These are phyloP conservation scores for Amiota communis DNA, from an alignment of 2,888 invertebrate species.

Conservation along the genomic window DNA sequence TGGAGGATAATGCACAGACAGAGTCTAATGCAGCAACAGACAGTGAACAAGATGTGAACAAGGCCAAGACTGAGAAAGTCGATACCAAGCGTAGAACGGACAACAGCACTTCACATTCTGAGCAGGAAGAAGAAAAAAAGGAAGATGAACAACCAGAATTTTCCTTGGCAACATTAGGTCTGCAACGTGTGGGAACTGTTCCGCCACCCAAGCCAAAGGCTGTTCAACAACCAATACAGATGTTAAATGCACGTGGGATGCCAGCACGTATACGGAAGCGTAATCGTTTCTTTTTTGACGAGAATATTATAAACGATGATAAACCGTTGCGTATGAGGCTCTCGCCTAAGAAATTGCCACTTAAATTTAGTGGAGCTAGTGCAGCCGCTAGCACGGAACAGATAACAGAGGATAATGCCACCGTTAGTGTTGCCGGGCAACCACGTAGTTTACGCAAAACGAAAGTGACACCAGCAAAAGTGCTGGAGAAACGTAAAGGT, in stretches of 20 bases:
- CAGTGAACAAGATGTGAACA: constrained; percentile 28
- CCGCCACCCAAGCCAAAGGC: constrained; percentile 80
- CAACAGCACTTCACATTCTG: constrained; percentile 33
- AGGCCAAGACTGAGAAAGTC: constrained; percentile 27
- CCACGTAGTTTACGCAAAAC: background rate
- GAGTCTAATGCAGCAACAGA: constrained; percentile 21
- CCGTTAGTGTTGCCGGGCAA: background rate
- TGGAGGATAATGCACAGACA: background rate
- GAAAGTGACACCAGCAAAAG: constrained; percentile 73
- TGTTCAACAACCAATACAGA: constrained; percentile 82
- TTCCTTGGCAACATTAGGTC: constrained; percentile 85
- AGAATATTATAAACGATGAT: constrained; percentile 87
- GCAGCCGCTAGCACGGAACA: constrained; percentile 74
- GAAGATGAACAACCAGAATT: constrained; percentile 82
- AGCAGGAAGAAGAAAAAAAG: constrained; percentile 74
- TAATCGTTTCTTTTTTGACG: constrained; percentile 91
- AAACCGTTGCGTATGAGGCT: constrained; percentile 79
- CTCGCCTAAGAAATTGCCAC: constrained; percentile 73
- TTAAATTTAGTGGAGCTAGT: constrained; percentile 64
- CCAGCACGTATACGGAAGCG: constrained; percentile 92
- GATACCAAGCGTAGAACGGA: background rate
- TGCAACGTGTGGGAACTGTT: constrained; percentile 86
- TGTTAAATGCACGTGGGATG: constrained; percentile 89
- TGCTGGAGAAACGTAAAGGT: constrained; percentile 74
- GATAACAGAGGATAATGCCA: background rate